phyloP scores from a whole-genome alignment of 2,888 invertebrate species.

The Acanthosepion lycidas region DNA sequence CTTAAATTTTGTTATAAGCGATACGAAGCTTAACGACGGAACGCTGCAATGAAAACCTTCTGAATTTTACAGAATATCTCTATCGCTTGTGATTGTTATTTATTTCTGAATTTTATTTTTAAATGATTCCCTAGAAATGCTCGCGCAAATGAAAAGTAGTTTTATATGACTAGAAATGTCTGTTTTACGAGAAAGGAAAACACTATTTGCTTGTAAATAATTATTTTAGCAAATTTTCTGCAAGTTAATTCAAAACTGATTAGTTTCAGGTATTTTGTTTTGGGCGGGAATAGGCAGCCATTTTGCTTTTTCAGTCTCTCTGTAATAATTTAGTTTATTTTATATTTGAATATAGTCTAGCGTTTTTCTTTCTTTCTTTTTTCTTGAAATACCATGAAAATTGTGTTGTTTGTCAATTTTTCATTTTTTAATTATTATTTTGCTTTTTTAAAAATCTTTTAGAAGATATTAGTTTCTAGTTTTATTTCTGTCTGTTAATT shows the following conservation, averaged over 20 bases:
- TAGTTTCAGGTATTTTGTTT: not conserved
- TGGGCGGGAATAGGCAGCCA: not conserved
- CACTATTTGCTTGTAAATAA: not conserved
- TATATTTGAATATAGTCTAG: not conserved
- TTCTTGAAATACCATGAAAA: not conserved
- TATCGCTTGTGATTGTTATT: not conserved
- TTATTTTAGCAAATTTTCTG: not conserved
- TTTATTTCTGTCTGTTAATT: not conserved
- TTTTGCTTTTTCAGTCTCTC: not conserved
- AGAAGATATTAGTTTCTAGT: not conserved
- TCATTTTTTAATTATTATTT: no score
- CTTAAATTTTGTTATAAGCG: no score
- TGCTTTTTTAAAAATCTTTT: not conserved
- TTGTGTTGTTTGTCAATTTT: not conserved
- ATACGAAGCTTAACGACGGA: not conserved
- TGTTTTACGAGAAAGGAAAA: not conserved
- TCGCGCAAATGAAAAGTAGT: not conserved
- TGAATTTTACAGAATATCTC: not conserved
- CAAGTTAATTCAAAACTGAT: slow-evolving; percentile 7
- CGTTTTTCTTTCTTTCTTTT: not conserved
- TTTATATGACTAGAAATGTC: not conserved
- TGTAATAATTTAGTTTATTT: not conserved
- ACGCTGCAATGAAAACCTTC: not conserved
- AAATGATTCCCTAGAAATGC: not conserved
- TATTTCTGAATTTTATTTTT: not conserved